A percentile compares a stretch with the other conserved stretches of the same genome.
phyloP scores from a whole-genome alignment of 2,888 invertebrate genomes.

The Pristionchus japonicus region DNA sequence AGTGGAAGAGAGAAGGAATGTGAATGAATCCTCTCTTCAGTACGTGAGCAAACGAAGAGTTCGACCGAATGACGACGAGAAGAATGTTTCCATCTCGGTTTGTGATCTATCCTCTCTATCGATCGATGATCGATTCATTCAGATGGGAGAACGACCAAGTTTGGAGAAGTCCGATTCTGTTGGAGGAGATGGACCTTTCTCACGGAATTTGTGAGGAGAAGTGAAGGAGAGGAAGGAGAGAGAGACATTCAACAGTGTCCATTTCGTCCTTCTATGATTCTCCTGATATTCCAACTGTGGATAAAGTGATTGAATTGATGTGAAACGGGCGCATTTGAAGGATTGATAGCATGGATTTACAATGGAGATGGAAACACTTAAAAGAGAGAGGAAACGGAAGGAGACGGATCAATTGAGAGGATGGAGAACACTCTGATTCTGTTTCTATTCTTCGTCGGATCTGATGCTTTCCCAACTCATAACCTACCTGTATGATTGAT shows the following conservation, averaged over 20 bases:
- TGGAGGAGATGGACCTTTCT: slow-evolving; percentile 23
- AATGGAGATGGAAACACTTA: background rate
- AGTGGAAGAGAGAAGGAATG: background rate
- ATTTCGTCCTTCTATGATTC: background rate
- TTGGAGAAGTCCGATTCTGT: background rate
- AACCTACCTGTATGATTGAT: background rate
- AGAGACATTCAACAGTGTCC: background rate
- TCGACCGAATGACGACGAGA: background rate
- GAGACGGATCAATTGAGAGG: background rate
- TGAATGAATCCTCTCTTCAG: background rate
- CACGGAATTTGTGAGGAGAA: background rate
- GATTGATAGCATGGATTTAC: background rate
- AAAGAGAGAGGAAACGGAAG: background rate
- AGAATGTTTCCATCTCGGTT: background rate
- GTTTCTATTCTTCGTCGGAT: background rate
- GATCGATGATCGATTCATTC: background rate
- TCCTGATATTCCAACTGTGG: background rate
- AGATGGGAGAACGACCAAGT: slow-evolving; percentile 7
- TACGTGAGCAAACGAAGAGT: background rate
- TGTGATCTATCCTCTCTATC: background rate
- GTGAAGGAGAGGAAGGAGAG: background rate
- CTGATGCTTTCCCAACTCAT: background rate
- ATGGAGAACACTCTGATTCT: background rate
- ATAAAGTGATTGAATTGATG: background rate
- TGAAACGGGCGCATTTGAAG: background rate